Conservation (phyloP, 2,797 vertebrate species). For the Pseudochirops cupreus region DNA sequence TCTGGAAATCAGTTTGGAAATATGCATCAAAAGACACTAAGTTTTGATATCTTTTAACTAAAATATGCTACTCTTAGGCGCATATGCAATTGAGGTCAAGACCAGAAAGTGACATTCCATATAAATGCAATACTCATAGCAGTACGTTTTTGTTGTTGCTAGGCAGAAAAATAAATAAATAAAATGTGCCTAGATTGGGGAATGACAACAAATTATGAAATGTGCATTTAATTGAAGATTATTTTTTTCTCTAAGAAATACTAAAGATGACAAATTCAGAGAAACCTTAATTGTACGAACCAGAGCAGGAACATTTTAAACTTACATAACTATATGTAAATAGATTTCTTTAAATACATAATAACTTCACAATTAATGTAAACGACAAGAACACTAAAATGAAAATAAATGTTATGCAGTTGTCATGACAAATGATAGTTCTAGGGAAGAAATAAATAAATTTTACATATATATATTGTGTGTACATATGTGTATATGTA, state of each 20-base stretch:
- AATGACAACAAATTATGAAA: background rate
- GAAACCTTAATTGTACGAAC: background rate
- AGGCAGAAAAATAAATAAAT: background rate
- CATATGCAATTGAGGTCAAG: background rate
- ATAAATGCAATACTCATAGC: background rate
- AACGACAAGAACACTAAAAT: background rate
- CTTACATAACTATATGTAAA: background rate
- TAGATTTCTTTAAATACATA: background rate
- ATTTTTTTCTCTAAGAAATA: background rate
- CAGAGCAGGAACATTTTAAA: background rate
- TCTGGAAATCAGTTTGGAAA: background rate
- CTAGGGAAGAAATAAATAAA: background rate
- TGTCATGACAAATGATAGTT: background rate
- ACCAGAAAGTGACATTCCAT: background rate
- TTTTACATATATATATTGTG: background rate
- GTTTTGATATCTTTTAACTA: background rate
- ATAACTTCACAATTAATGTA: background rate
- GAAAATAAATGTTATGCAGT: background rate
- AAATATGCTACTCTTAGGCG: too few species aligned
- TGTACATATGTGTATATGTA: too few species aligned
- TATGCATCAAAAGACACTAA: background rate
- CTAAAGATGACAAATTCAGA: background rate
- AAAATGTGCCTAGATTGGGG: background rate
- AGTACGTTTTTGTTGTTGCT: background rate
- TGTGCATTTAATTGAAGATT: background rate